A percentile compares a stretch with the other conserved stretches of the same genome.
These are phyloP conservation scores for Sebastes minor DNA, from an alignment of 2,797 vertebrate species.

Conservation along the genomic window DNA sequence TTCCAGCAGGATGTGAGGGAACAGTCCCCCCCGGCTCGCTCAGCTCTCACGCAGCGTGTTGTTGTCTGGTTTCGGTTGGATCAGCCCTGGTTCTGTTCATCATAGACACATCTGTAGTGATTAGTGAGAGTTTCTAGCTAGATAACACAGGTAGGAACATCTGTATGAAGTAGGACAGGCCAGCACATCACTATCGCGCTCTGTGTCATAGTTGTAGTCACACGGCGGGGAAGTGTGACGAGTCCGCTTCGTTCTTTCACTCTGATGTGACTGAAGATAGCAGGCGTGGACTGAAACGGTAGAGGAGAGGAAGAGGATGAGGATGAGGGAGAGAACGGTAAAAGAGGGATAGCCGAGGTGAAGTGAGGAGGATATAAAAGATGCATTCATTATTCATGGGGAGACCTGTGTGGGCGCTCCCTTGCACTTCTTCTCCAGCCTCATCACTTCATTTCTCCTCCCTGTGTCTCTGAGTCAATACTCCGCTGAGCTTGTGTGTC, in stretches of 20 bases:
- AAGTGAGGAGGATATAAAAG: conserved; percentile 35
- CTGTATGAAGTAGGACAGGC: background rate
- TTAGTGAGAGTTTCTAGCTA: background rate
- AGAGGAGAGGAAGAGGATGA: background rate
- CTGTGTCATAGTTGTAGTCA: background rate
- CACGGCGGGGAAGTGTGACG: conserved; percentile 9
- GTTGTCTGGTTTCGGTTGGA: conserved; percentile 40
- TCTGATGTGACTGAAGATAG: background rate
- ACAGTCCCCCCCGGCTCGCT: background rate
- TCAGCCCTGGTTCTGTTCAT: conserved; percentile 61
- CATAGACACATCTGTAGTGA: background rate
- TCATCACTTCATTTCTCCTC: conserved; percentile 25
- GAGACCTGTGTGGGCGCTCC: conserved; percentile 24
- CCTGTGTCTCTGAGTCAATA: background rate
- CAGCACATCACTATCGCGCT: background rate
- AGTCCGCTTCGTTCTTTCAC: background rate
- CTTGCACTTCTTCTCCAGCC: conserved; percentile 1
- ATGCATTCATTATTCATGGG: conserved; percentile 63
- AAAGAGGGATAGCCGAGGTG: background rate
- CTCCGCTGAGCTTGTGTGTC: conserved; percentile 2
- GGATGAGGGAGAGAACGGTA: background rate
- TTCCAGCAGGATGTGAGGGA: background rate
- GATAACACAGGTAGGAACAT: background rate
- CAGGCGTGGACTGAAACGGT: background rate
- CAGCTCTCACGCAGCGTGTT: conserved; percentile 2